phyloP scores from a whole-genome alignment of 1,140 invertebrate genomes.

The Lepidurus arcticus region DNA sequence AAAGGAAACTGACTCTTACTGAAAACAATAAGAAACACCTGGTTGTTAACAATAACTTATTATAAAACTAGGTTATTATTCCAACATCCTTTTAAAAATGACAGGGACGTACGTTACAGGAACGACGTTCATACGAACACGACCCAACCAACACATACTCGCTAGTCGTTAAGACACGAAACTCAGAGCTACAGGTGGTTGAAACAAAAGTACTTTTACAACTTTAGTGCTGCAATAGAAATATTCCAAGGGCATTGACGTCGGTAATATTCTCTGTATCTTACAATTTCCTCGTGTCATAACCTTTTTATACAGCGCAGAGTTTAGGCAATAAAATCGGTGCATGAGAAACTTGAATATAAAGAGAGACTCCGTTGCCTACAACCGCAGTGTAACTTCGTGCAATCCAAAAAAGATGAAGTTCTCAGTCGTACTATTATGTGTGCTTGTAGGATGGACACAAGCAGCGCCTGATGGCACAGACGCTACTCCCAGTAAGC shows the following conservation, averaged over 20 bases:
- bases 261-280: not conserved
- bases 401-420: constrained; percentile 16
- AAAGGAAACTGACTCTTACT: too few species aligned
- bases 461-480: not conserved
- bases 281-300: not conserved
- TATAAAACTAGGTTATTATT: too few species aligned
- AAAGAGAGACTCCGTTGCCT: not conserved
- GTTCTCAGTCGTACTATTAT: not conserved
- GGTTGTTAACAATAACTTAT: too few species aligned
- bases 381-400: constrained; percentile 6
- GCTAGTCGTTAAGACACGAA: not conserved
- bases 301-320: not conserved
- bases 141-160: not conserved
- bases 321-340: not conserved
- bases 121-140: too few species aligned
- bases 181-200: not conserved
- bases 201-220: not conserved
- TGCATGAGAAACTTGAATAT: not conserved
- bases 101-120: too few species aligned
- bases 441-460: not conserved
- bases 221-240: not conserved
- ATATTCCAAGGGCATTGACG: not conserved
- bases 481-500: not conserved
- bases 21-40: too few species aligned
- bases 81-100: too few species aligned